phyloP scores from a whole-genome alignment of 2,888 invertebrate species.

The Agrilus biguttatus region DNA sequence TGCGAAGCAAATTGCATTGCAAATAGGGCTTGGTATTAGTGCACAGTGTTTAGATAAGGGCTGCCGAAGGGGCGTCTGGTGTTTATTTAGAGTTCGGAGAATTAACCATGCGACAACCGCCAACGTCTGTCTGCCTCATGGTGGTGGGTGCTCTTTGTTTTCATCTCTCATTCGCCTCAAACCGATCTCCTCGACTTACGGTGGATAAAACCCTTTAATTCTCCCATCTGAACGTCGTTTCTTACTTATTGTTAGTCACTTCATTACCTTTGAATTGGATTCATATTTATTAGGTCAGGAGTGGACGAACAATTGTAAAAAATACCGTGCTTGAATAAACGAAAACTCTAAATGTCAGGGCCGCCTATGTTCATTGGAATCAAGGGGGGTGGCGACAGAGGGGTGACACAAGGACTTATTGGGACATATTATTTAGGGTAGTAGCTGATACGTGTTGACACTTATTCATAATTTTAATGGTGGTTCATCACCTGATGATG shows the following conservation, averaged over 20 bases:
- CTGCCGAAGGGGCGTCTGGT: conserved; percentile 16
- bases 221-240: conserved; percentile 7
- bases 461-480: no score
- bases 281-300: not conserved
- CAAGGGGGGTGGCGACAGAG: no score
- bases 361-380: no score
- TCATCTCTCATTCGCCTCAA: conserved; percentile 22
- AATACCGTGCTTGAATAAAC: no score
- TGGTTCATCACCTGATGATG: no score
- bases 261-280: conserved; percentile 6
- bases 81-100: conserved; percentile 29
- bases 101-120: conserved; percentile 26
- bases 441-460: no score
- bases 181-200: conserved; percentile 8
- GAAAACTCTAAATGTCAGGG: no score
- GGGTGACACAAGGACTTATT: no score
- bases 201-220: conserved; percentile 28
- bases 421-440: no score
- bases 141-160: not conserved
- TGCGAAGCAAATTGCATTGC: conserved; percentile 24
- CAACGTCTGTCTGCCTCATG: conserved; percentile 1
- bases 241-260: no score
- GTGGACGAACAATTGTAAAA: no score
- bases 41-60: conserved; percentile 26
- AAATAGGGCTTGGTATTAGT: conserved; percentile 25